Base-by-base conservation (phyloP, 2,888 invertebrate genomes). In the Liodrosophila aerea region DNA sequence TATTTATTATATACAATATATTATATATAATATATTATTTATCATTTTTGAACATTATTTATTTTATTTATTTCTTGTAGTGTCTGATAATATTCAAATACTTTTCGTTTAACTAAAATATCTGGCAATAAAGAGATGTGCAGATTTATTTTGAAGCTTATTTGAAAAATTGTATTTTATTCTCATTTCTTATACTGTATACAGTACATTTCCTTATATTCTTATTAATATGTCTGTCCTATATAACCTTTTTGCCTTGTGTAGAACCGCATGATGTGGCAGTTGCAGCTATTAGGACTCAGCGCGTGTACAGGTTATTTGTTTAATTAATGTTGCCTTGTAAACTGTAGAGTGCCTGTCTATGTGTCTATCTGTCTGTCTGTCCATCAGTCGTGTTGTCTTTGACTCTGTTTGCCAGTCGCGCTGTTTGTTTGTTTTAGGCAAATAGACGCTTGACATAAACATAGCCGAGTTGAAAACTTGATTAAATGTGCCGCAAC, bases 391-490 rank as follows among this genome's bases (percentile, higher is more conserved):
- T 43, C 39, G n/a, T 40, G 52, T 27, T 36, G 31, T 36, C 9
- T 12, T 15, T n/a, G 16, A 9, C 27, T 18, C 16, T 41, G n/a
- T 36, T 16, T 50, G 37, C 18, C 53, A 47, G 57, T 52, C 52
- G 40, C 22, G 39, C 65, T 76, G 74, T 64, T 66, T 76, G 85
- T 73, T 82, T 82, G 86, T 81, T 76, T 84, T 84, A 64, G 84
- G 84, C 77, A 85, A 80, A 80, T 83, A 80, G 84, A 85, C 85
- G 83, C 80, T 80, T 85, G 85, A 85, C 85, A 85, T 71, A 73
- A 85, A 78, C 83, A 85, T 68, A 71, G 80, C 78, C 60, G 61
- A 70, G 85, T 71, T 80, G 83, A 85, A 83, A 80, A 80, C 85
- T 85, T 80, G 85, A 80, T 80, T 80, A 80, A 83, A 85, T 85